phyloP scores from a whole-genome alignment of 2,113 vertebrate genomes.

The Ia io region DNA sequence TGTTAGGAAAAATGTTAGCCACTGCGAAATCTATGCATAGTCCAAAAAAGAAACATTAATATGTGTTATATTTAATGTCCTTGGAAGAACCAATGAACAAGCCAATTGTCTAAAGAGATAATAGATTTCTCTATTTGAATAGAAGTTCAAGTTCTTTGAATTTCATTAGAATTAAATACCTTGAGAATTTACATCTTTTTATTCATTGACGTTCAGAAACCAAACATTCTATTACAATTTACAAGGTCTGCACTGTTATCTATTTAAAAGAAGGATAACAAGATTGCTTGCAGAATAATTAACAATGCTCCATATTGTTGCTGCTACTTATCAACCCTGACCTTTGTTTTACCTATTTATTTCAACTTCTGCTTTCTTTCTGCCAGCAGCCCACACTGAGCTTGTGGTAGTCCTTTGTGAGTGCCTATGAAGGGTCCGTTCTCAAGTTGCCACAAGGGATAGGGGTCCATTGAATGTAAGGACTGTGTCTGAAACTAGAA shows the following conservation, averaged over 20 bases:
- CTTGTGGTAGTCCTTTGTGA: not conserved
- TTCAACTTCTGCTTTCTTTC: not conserved
- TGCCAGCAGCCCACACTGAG: not conserved
- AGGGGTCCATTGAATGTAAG: not conserved
- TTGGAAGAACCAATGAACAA: conserved; percentile 53
- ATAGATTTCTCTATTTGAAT: conserved; percentile 63
- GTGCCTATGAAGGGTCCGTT: not conserved
- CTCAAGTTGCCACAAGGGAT: not conserved
- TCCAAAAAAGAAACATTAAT: conserved; percentile 46
- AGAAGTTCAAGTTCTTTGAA: conserved; percentile 54
- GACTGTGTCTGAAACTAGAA: not conserved
- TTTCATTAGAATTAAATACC: conserved; percentile 70
- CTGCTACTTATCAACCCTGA: not conserved
- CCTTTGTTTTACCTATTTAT: conserved; percentile 5
- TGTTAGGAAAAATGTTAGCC: conserved; percentile 36
- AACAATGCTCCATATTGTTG: not conserved
- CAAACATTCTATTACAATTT: conserved; percentile 44
- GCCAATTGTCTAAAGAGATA: conserved; percentile 65
- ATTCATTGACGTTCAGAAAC: conserved; percentile 49
- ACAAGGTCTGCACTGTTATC: conserved; percentile 63
- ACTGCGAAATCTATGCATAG: conserved; percentile 45
- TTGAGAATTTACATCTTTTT: conserved; percentile 67
- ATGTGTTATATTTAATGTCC: conserved; percentile 60
- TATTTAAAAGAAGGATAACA: conserved; percentile 8
- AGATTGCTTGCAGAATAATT: conserved; percentile 31